Base-by-base conservation (phyloP, 2,888 invertebrate genomes). In the Tetragnatha montana region DNA sequence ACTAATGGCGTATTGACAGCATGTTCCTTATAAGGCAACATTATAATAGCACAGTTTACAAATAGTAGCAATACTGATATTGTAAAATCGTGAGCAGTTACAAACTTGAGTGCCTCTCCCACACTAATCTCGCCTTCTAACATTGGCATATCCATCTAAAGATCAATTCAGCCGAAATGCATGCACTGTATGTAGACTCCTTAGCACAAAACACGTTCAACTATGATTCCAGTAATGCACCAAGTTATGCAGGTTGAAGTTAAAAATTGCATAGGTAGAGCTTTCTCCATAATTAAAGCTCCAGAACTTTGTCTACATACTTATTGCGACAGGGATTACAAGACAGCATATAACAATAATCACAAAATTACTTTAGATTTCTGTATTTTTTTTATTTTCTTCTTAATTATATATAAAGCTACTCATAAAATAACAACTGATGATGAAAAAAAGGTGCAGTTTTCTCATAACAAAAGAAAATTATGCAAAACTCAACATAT, bases 31-130 rank as follows among this genome's bases (percentile, higher is more conserved):
- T 88, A 88, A 88, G 91, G 91, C 91, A 91, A 91, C 91, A 91
- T 88, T 86, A 87, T 85, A 85, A 81, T 91, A 88, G 91, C 88
- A 91, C 85, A 82, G 80, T 91, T 91, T 91, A 91, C 88, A 91
- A 91, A 90, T 87, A 90, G 90, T 91, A 88, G 91, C 91, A 91
- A 91, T 91, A 91, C 88, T 88, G 88, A 91, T 88, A 88, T 88
- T 91, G 85, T 91, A 88, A 88, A 91, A 91, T 80, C 88, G 90
- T 90, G 91, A 91, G 91, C 91, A 91, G 74, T 91, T 86, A 84
- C 74, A 84, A 86, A 88, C 89, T 85, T 88, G 80, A 76, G 89
- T 85, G 85, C 81, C 89, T 78, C 81, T 89, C 85, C 49, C 51
- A 81, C 74, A 80, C 80, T 80, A 86, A 14, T 76, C 84, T 85